A percentile compares a stretch with the other conserved stretches of the same genome.
Conservation (phyloP, 1,140 invertebrate genomes). For the Stenopsyche tienmushanensis region DNA sequence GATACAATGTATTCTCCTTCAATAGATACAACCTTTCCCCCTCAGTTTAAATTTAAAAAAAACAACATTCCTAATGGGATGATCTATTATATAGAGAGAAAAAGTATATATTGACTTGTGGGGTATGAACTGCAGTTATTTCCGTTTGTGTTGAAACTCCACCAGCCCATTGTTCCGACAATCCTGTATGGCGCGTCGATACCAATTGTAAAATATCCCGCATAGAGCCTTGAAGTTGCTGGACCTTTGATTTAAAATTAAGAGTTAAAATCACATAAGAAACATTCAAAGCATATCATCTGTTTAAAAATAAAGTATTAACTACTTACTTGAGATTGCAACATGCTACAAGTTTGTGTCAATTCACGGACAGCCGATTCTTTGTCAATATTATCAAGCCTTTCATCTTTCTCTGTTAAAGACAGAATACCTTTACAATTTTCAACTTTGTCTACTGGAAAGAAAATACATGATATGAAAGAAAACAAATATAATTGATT, state of each 20-base stretch:
- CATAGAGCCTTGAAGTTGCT: slow-evolving; percentile 74
- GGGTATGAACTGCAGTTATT: slow-evolving; percentile 72
- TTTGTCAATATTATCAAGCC: slow-evolving; percentile 48
- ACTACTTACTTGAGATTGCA: slow-evolving; percentile 49
- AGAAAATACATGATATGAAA: slow-evolving; percentile 13
- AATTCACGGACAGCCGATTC: slow-evolving; percentile 57
- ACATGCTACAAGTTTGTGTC: slow-evolving; percentile 57
- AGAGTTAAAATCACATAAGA: slow-evolving; percentile 30
- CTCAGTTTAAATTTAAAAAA: too few relatives aligned
- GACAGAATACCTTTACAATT: slow-evolving; percentile 13
- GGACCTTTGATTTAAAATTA: slow-evolving; percentile 56
- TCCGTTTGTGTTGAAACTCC: slow-evolving; percentile 75
- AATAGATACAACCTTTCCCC: too few relatives aligned
- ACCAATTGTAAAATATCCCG: slow-evolving; percentile 71
- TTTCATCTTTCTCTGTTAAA: slow-evolving; percentile 44
- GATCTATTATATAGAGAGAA: too few relatives aligned
- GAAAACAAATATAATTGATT: slow-evolving; percentile 2
- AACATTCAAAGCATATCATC: too few relatives aligned
- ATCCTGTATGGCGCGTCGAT: slow-evolving; percentile 50
- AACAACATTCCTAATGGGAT: too few relatives aligned
- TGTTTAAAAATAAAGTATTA: slow-evolving; percentile 44
- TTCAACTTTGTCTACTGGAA: slow-evolving; percentile 18
- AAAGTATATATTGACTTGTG: slow-evolving; percentile 53
- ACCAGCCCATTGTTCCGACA: slow-evolving; percentile 45
- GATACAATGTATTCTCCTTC: too few relatives aligned